Base-by-base conservation (phyloP, 1,140 invertebrate species). In the Callitettix versicolor region DNA sequence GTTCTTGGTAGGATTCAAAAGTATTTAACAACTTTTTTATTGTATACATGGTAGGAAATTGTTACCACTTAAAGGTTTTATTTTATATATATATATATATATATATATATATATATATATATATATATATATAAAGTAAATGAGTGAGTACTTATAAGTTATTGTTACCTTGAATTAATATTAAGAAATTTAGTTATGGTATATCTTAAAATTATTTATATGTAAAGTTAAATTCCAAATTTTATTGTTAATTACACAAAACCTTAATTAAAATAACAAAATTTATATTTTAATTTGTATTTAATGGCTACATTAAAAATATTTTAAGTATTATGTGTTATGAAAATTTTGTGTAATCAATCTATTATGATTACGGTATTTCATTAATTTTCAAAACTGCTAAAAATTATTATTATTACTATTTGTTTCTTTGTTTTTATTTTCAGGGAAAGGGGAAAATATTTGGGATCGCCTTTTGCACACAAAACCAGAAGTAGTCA, bases 401-500 rank as follows among this genome's bases (percentile, higher is more conserved):
- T n/a, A 44, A 15, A 15, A n/a, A 15, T 7, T 11, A 11, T 20
- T 44, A 7, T 7, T 15, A 9, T 7, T 7, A 18, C 18, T n/a
- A 15, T 15, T 11, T 44, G 15, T 44, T 21, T 14, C 17, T 3
- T 30, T 48, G 53, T 33, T 42, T 57, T 47, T 47, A 22, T 42
- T 60, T 61, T 36, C 58, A 78, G 79, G 74, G 33, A 74, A 73
- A 65, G 73, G 73, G 11, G 64, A 63, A 34, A 75, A 68, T 60
- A 73, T 74, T 44, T 76, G 78, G 79, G 81, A 84, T 65, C 73
- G 67, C 12, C 77, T 74, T 57, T 66, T 73, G 6, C 77, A 81
- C 57, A 70, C 3, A 62, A 71, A 59, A 58, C 71, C 74, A 12
- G 65, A 73, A n/a, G 72, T 64, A 17, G 74, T 81, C 9, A 51